A percentile compares a stretch with the other conserved stretches of the same genome.
These are phyloP conservation scores for Ophiothrix spiculata DNA, from an alignment of 35 echinoderm and acorn worm genomes.

Conservation along the genomic window DNA sequence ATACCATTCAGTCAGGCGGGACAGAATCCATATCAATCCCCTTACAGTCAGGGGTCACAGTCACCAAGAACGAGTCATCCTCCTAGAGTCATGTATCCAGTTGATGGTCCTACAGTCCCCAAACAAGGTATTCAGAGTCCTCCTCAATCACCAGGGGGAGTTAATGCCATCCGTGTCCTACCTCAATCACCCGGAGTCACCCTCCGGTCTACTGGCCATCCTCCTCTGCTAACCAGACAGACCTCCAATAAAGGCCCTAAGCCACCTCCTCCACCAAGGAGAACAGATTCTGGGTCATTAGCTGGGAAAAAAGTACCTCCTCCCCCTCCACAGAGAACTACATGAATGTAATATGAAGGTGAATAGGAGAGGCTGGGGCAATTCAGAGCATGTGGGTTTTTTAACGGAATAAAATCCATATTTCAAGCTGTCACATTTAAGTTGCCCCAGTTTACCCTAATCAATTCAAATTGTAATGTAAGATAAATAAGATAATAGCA, in stretches of 20 bases:
- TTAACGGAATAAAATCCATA: neutral
- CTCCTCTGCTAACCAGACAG: conserved; percentile 9
- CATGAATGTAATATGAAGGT: neutral
- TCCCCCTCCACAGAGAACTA: conserved; percentile 28
- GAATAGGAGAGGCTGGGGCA: neutral
- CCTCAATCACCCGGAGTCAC: conserved; percentile 14
- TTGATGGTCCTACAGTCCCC: neutral
- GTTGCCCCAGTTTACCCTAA: neutral
- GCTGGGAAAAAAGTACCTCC: conserved; percentile 20
- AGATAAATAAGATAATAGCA: neutral
- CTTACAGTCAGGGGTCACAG: conserved; percentile 20
- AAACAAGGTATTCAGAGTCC: neutral
- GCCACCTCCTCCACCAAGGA: conserved; percentile 32
- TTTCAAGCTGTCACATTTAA: neutral
- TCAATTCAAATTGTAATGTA: neutral
- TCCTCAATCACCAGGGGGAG: conserved; percentile 15
- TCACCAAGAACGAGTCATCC: neutral
- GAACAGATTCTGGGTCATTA: neutral
- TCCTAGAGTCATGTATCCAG: neutral
- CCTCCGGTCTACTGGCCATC: conserved; percentile 7
- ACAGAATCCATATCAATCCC: neutral
- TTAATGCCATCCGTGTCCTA: conserved; percentile 1
- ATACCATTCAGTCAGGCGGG: neutral
- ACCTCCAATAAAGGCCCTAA: conserved; percentile 26
- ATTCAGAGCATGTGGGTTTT: neutral